These are phyloP conservation scores for Gavialis gangeticus DNA, from an alignment of 2,113 vertebrate genomes.

Conservation along the genomic window DNA sequence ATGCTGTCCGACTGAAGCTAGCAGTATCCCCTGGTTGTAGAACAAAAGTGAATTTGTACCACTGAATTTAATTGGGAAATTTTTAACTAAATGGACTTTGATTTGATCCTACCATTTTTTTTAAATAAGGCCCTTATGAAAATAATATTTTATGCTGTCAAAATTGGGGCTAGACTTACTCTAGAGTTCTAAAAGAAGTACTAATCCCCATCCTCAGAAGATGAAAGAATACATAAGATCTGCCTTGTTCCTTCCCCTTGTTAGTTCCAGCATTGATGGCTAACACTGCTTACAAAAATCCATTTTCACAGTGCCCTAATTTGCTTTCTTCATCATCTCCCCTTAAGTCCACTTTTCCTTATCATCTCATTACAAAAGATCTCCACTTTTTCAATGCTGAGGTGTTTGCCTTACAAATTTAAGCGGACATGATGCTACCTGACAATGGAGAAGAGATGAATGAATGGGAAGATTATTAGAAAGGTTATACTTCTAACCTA, in stretches of 20 bases:
- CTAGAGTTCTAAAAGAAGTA: slow-evolving; percentile 65
- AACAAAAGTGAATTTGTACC: background rate
- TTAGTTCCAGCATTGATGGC: slow-evolving; percentile 38
- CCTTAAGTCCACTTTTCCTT: slow-evolving; percentile 43
- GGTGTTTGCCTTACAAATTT: background rate
- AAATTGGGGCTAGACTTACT: background rate
- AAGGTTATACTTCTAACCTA: background rate
- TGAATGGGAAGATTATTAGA: background rate
- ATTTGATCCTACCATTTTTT: background rate
- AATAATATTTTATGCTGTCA: slow-evolving; percentile 5
- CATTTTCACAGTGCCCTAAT: slow-evolving; percentile 52
- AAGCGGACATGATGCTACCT: background rate
- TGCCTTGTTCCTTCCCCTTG: slow-evolving; percentile 55
- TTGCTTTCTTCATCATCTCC: background rate
- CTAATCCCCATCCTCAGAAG: slow-evolving; percentile 60
- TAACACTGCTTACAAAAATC: slow-evolving; percentile 50
- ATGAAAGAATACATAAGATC: slow-evolving; percentile 44
- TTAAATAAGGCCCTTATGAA: background rate
- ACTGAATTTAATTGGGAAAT: background rate
- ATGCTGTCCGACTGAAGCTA: background rate
- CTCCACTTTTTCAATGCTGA: background rate
- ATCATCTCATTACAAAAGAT: slow-evolving; percentile 12
- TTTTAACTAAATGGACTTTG: background rate
- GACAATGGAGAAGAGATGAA: background rate
- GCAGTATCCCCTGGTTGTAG: background rate